These are phyloP conservation scores for Hippopotamyrus pictus DNA, from an alignment of 2,797 vertebrate species.

Conservation along the genomic window DNA sequence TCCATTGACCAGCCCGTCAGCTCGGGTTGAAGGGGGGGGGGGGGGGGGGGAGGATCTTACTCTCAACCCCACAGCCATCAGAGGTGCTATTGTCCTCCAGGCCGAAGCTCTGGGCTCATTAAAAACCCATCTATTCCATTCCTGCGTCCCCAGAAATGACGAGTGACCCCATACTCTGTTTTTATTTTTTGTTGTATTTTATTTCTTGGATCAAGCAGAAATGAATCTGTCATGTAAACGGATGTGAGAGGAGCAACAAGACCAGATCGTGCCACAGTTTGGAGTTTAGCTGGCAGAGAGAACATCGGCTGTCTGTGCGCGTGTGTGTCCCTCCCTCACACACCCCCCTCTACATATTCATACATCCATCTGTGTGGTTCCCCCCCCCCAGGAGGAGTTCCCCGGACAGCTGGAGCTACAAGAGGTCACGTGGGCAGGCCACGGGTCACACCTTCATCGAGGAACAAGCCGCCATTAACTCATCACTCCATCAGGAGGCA, in stretches of 20 bases:
- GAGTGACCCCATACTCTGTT: not conserved
- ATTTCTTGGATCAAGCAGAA: not conserved
- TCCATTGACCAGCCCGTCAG: slow-evolving; percentile 18
- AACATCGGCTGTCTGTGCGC: not conserved
- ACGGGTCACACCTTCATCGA: not conserved
- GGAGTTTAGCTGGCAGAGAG: not conserved
- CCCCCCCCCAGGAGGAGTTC: not conserved
- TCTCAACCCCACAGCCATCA: slow-evolving; percentile 1
- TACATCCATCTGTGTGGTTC: not conserved
- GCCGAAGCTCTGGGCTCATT: not conserved
- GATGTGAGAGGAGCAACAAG: not conserved
- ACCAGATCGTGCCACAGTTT: not conserved
- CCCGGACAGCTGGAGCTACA: slow-evolving; percentile 41
- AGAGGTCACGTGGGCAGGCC: slow-evolving; percentile 40
- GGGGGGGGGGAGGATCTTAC: slow-evolving; percentile 16
- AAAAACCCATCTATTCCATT: not conserved
- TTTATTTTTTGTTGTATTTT: not conserved
- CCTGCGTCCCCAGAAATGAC: not conserved
- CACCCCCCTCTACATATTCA: not conserved
- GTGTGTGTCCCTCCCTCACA: not conserved
- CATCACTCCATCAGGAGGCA: slow-evolving; percentile 36
- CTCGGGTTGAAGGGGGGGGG: slow-evolving; percentile 9
- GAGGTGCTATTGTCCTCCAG: slow-evolving; percentile 7
- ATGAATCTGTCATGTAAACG: not conserved
- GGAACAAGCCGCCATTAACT: slow-evolving; percentile 38